These are phyloP conservation scores for Polypedilum vanderplanki DNA, from an alignment of 1,140 invertebrate species.

Conservation along the genomic window DNA sequence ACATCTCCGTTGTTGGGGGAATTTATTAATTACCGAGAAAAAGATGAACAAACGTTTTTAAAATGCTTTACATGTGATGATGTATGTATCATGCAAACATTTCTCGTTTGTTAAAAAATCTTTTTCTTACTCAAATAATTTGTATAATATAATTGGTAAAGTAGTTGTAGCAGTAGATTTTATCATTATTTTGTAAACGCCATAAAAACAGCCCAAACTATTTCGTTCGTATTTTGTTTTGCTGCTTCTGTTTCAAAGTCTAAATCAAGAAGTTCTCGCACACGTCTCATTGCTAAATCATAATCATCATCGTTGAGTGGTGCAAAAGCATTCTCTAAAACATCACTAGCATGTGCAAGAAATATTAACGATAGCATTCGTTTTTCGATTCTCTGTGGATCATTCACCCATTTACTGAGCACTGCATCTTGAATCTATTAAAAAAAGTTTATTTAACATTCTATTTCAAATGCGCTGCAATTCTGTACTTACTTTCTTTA, in stretches of 20 bases:
- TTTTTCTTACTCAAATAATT: too few relatives aligned
- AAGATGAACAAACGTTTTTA: too few relatives aligned
- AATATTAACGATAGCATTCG: slow-evolving; percentile 87
- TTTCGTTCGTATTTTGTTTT: slow-evolving; percentile 80
- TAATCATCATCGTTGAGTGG: slow-evolving; percentile 98
- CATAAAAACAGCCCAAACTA: slow-evolving; percentile 98
- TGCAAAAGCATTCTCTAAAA: slow-evolving; percentile 99
- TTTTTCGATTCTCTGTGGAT: slow-evolving; percentile 95
- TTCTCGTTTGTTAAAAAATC: too few relatives aligned
- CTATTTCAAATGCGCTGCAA: background rate
- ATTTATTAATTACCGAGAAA: too few relatives aligned
- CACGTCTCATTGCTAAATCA: slow-evolving; percentile 94
- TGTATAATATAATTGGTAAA: background rate
- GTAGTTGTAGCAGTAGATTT: background rate
- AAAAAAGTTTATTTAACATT: background rate
- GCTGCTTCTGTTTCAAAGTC: slow-evolving; percentile 92
- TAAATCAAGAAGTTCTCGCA: slow-evolving; percentile 89
- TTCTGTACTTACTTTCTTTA: slow-evolving; percentile 74
- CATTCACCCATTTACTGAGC: slow-evolving; percentile 92
- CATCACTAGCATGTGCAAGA: slow-evolving; percentile 95
- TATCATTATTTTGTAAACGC: slow-evolving; percentile 90
- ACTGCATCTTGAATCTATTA: slow-evolving; percentile 92
- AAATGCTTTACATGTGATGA: too few relatives aligned
- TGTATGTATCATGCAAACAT: too few relatives aligned
- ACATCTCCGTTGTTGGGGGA: too few relatives aligned